Evolutionary conservation across 2,888 invertebrate genomes (phyloP), one percentile per base, ranked within the genome.

Genomic region (Pantelozetes paolii): DNA sequence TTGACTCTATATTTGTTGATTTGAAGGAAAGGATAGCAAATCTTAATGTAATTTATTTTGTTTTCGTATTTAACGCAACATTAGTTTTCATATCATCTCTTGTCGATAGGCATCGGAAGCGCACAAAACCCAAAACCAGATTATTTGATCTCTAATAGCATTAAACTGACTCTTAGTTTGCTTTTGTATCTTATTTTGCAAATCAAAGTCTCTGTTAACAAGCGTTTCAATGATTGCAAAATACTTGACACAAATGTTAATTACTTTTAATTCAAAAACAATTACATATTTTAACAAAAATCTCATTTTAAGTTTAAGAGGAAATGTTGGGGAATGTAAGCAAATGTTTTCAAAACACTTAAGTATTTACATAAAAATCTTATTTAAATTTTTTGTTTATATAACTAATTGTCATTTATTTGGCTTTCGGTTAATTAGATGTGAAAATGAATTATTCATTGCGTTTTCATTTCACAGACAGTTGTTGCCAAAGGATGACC

Each of bases 21-120:
- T 69, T 28, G 42, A 15, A 26, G n/a, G 28, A 42, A 69, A 26
- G 42, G 42, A 69, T 69, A 11, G 69, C 69, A 42, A 36, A 69
- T 69, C 69, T 69, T 64, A 64, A 64, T 64, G 62, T n/a, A 64
- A 64, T 64, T 64, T 64, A 64, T 64, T 64, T 64, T 42, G 40
- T 69, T 45, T 11, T 42, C 40, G n/a, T 15, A 42, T 67, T 69
- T 18, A 69, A 26, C 36, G 26, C 15, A 69, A 69, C 69, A 69
- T 69, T 69, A 69, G 69, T 20, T 69, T 67, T 45, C 26, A 42
- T 69, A 69, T 23, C 20, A 64, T 1, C 2, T 54, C 28, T 30
- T n/a, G 36, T 57, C 57, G 57, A 57, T 50, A 50, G n/a, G 50
- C 23, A 3, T 50, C 20, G 6, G 20, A n/a, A 23, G 3, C 11